Base-by-base conservation (phyloP, 2,888 invertebrate genomes). In the Stenichneumon culpator region DNA sequence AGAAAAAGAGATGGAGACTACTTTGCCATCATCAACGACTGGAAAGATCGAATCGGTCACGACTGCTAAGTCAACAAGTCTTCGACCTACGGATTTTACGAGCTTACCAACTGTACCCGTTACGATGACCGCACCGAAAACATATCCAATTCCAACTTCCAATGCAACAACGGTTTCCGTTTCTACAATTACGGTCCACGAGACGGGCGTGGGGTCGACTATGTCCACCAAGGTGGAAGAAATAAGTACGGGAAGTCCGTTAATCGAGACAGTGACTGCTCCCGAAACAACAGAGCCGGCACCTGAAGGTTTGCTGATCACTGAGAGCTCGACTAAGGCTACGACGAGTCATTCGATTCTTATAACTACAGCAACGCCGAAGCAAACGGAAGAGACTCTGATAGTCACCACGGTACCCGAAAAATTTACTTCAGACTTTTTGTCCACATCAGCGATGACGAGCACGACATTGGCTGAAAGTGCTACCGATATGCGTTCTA, bases 391-490 rank as follows among this genome's bases (percentile, higher is more conserved):
- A 63, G 73, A 28, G 52, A 84, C 77, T 11, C 52, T 73, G 28
- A 81, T 78, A 52, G 63, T 81, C 9, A 81, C 84, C 25, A 78
- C 84, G 4, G 9, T 68, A 1, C 32, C 79, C 22, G 73, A 75
- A 44, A 28, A 73, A 28, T 82, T 60, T 47, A 32, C 60, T 11
- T 47, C 74, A 2, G 80, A 80, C 54, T 80, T 79, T 79, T 63
- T 50, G 44, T 73, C 14, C 3, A 83, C 9, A 69, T 77, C 0
- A 86, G 19, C 52, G n/a, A 60, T 19, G 19, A 7, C 52, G 22
- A 81, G 36, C 7, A 11, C 54, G 22, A 4, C 16, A 4, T 14
- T 32, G 3, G 39, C 9, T 9, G 6, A 52, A 52, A 52, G 44
- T 44, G 44, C 60, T 14, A 44, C 25, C 14, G 22, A 75, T 39